These are phyloP conservation scores for Brienomyrus longianalis DNA, from an alignment of 2,113 vertebrate genomes.

Conservation along the genomic window DNA sequence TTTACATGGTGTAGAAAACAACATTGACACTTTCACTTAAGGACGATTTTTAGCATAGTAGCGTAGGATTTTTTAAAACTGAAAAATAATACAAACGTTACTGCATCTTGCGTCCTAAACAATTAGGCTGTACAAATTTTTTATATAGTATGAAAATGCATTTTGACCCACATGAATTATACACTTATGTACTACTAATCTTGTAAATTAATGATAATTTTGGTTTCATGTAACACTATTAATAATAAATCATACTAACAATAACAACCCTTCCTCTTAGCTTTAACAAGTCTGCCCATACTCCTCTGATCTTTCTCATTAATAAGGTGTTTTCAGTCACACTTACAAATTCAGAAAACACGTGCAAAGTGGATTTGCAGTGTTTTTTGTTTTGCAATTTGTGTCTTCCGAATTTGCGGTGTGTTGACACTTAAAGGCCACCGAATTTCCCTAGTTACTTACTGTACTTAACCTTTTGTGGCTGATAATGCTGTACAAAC, in stretches of 20 bases:
- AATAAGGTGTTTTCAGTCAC: background rate
- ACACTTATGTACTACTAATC: background rate
- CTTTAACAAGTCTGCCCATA: background rate
- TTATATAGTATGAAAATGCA: background rate
- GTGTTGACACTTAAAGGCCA: background rate
- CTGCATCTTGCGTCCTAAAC: background rate
- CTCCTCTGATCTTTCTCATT: background rate
- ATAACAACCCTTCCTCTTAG: background rate
- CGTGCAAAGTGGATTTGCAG: background rate
- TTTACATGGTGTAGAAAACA: slow-evolving; percentile 40
- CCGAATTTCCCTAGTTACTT: background rate
- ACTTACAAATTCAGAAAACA: background rate
- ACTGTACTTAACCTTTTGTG: background rate
- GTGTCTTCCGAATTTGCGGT: background rate
- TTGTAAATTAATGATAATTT: background rate
- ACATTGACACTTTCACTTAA: slow-evolving; percentile 19
- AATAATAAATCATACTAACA: background rate
- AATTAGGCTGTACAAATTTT: background rate
- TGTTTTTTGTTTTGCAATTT: background rate
- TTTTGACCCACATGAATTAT: background rate
- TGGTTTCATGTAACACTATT: background rate
- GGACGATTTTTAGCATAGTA: slow-evolving; percentile 20
- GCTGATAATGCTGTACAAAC: background rate
- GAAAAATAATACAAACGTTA: background rate
- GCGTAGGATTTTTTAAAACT: background rate